phyloP scores from a whole-genome alignment of 2,888 invertebrate species.

The Caenorhabditis sp. region DNA sequence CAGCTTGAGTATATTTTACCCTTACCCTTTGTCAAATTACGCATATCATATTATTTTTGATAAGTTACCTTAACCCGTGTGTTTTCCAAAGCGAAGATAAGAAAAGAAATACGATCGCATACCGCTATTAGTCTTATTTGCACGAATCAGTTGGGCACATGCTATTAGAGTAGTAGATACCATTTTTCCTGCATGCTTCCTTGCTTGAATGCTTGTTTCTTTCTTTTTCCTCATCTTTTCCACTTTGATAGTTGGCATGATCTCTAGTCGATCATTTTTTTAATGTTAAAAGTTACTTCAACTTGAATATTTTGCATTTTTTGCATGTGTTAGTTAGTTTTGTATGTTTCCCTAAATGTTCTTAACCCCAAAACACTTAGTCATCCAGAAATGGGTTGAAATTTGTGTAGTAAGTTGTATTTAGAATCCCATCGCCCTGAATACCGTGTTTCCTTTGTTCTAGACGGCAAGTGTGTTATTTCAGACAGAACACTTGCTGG shows the following conservation, averaged over 20 bases:
- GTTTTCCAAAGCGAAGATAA: constrained; percentile 19
- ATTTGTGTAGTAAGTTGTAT: constrained; percentile 22
- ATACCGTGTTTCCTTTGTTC: background rate
- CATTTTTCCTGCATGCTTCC: constrained; percentile 44
- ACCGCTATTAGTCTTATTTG: constrained; percentile 28
- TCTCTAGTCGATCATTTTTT: no score
- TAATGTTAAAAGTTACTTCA: no score
- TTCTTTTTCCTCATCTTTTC: constrained; percentile 4
- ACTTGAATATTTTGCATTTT: no score
- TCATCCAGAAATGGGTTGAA: constrained; percentile 8
- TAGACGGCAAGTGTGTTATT: constrained; percentile 21
- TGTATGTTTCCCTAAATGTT: constrained; percentile 2
- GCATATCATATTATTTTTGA: constrained; percentile 45
- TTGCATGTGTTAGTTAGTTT: constrained; percentile 11
- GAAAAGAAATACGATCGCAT: constrained; percentile 1
- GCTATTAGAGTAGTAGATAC: constrained; percentile 14
- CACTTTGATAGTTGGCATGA: background rate
- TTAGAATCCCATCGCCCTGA: constrained; percentile 9
- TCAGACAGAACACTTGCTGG: constrained; percentile 81
- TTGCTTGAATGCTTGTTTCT: constrained; percentile 19
- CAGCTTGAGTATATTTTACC: constrained; percentile 48
- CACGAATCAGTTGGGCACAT: constrained; percentile 41
- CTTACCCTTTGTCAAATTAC: constrained; percentile 46
- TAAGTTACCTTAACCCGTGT: constrained; percentile 55
- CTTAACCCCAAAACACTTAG: background rate